A percentile compares a stretch with the other conserved stretches of the same genome.
Evolutionary conservation across 2,888 invertebrate genomes (phyloP).

Genomic region (Luperina nickerlii): DNA sequence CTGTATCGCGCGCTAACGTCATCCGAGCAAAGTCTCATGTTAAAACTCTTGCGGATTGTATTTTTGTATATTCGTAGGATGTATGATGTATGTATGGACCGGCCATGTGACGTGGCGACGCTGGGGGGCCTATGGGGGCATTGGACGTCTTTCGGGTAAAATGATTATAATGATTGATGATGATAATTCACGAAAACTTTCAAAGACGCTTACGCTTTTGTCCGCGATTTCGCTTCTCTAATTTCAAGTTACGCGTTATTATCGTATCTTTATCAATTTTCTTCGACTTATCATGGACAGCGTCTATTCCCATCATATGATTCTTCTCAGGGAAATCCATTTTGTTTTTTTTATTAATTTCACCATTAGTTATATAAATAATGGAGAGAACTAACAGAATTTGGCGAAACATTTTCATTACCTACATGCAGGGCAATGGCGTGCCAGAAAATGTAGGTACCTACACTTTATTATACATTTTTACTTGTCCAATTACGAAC

Average conservation of each 20-base stretch:
- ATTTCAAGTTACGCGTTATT: slow-evolving; percentile 79
- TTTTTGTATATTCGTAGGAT: not conserved
- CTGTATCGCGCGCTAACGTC: not conserved
- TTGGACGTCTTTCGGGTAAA: not conserved
- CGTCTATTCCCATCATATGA: slow-evolving; percentile 78
- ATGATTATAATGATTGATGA: not conserved
- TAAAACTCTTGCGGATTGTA: not conserved
- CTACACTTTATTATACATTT: not conserved
- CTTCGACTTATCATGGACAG: slow-evolving; percentile 70
- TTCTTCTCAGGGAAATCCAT: slow-evolving; percentile 62
- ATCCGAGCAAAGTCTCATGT: not conserved
- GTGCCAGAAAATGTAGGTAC: not conserved
- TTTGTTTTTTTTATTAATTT: slow-evolving; percentile 42
- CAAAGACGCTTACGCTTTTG: slow-evolving; percentile 68
- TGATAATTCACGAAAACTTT: not conserved
- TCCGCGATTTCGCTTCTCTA: slow-evolving; percentile 72
- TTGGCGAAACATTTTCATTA: slow-evolving; percentile 49
- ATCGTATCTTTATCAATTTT: slow-evolving; percentile 83
- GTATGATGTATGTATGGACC: too few species aligned
- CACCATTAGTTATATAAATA: slow-evolving; percentile 41
- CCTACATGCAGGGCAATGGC: slow-evolving; percentile 1
- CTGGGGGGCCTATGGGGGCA: not conserved
- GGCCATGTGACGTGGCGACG: not conserved
- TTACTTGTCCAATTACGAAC: slow-evolving; percentile 4
- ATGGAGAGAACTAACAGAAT: slow-evolving; percentile 45